phyloP scores from a whole-genome alignment of 2,113 vertebrate species.

The Onychostoma macrolepis region DNA sequence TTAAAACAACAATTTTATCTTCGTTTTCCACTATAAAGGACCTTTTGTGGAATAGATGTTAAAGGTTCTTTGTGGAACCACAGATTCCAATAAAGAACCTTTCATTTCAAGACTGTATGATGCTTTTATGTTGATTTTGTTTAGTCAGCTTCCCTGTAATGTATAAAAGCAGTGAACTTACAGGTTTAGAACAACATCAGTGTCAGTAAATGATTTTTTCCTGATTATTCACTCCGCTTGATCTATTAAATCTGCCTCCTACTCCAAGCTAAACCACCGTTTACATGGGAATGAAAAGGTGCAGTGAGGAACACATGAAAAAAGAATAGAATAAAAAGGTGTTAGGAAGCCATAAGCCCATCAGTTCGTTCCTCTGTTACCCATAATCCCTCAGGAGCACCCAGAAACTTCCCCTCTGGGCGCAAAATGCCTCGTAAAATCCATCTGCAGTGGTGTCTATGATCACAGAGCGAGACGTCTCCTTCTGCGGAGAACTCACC shows the following conservation, averaged over 20 bases:
- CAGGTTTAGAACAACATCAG: neutral
- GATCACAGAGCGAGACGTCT: constrained; percentile 14
- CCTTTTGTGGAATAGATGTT: neutral
- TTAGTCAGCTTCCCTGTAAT: neutral
- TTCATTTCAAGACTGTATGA: neutral
- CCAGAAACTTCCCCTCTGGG: constrained; percentile 34
- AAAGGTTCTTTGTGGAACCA: neutral
- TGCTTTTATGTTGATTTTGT: neutral
- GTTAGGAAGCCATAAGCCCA: constrained; percentile 28
- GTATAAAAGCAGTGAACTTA: neutral
- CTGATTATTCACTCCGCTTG: neutral
- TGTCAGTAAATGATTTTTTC: neutral
- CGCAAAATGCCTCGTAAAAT: constrained; percentile 26
- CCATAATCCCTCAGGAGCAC: constrained; percentile 29
- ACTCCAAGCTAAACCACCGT: neutral
- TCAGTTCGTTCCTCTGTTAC: constrained; percentile 30
- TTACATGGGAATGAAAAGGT: neutral
- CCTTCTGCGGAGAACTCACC: neutral
- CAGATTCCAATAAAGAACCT: neutral
- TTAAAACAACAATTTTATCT: neutral
- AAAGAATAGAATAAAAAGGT: constrained; percentile 11
- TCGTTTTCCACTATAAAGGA: neutral
- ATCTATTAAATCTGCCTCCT: neutral
- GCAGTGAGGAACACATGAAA: neutral
- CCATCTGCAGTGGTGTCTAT: constrained; percentile 14